Conservation (phyloP, 2,113 vertebrate species). For the Probosciger aterrimus region DNA sequence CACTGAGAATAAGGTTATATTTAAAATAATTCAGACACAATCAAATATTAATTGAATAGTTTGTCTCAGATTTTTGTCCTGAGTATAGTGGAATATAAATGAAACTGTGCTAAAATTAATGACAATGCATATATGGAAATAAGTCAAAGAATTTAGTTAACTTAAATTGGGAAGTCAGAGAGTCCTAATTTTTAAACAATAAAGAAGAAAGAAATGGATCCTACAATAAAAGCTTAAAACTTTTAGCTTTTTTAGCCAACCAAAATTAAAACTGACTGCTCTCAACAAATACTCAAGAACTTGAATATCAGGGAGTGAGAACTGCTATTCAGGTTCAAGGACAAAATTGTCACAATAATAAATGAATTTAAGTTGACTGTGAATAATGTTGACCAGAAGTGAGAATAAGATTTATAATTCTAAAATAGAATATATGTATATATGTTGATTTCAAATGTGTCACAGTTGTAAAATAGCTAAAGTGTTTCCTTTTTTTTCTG, state of each 20-base stretch:
- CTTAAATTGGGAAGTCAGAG: neutral
- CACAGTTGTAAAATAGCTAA: neutral
- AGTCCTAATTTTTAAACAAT: neutral
- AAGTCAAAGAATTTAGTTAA: neutral
- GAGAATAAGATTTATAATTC: neutral
- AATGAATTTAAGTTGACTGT: neutral
- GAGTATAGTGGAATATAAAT: neutral
- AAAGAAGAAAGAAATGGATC: neutral
- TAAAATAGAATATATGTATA: neutral
- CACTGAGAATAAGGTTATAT: neutral
- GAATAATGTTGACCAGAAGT: neutral
- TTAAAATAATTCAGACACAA: neutral
- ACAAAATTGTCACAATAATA: neutral
- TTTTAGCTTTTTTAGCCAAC: neutral
- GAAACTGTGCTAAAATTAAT: neutral
- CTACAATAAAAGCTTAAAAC: neutral
- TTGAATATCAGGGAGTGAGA: neutral
- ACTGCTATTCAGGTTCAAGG: neutral
- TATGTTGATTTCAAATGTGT: neutral
- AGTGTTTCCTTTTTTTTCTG: neutral
- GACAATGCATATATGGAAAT: neutral
- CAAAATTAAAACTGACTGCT: neutral
- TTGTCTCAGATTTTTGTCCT: neutral
- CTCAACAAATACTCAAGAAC: neutral
- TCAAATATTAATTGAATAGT: neutral